These are phyloP conservation scores for Excalfactoria chinensis DNA, from an alignment of 2,113 vertebrate species.

Conservation along the genomic window DNA sequence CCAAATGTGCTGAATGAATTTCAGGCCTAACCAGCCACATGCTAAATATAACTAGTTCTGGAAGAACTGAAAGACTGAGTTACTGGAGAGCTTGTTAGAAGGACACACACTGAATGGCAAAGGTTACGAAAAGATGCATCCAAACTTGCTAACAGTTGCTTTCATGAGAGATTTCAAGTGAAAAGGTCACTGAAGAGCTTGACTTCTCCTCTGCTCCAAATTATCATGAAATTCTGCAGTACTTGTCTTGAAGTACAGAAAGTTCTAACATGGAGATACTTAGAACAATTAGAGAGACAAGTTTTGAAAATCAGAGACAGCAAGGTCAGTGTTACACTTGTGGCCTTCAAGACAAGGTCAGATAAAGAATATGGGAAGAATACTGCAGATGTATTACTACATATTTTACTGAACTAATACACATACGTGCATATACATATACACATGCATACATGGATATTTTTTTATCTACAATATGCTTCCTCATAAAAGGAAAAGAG, in stretches of 20 bases:
- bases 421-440: not conserved
- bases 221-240: conserved; percentile 14
- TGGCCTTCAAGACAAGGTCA: not conserved
- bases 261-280: not conserved
- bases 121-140: conserved; percentile 46
- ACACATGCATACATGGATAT: not conserved
- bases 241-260: not conserved
- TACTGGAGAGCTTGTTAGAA: conserved; percentile 30
- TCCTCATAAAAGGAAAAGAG: not conserved
- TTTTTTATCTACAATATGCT: not conserved
- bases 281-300: conserved; percentile 13
- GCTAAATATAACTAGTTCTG: not conserved
- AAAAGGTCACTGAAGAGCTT: conserved; percentile 63
- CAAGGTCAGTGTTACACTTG: conserved; percentile 39
- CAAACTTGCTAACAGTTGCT: conserved; percentile 35
- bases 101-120: not conserved
- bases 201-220: conserved; percentile 58
- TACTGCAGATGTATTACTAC: not conserved
- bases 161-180: conserved; percentile 52
- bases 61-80: not conserved
- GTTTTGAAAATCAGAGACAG: conserved; percentile 9
- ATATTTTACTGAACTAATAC: not conserved
- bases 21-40: not conserved
- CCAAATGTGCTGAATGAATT: not conserved
- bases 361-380: not conserved